Percentiles rank a stretch among this genome's conserved stretches.
Conservation (phyloP, 2,888 invertebrate genomes). For the Hirtodrosophila trivittata region DNA sequence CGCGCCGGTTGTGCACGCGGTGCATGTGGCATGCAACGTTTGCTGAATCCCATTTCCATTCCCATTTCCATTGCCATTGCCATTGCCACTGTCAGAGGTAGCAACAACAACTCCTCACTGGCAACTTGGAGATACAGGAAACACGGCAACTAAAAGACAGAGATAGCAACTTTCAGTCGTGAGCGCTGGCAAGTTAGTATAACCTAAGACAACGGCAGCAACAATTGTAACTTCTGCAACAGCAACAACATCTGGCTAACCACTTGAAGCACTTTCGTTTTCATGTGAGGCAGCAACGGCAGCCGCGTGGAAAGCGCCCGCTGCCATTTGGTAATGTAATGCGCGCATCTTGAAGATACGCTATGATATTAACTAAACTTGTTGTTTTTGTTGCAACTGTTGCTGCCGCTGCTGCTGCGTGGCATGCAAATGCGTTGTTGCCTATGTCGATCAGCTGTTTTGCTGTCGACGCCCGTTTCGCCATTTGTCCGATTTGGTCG, state of each 20-base stretch:
- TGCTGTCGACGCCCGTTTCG: conserved; percentile 47
- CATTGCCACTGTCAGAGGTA: conserved; percentile 26
- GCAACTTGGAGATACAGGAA: conserved; percentile 74
- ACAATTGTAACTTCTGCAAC: conserved; percentile 52
- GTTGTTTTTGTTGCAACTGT: conserved; percentile 7
- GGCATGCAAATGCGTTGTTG: conserved; percentile 56
- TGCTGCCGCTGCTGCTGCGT: conserved; percentile 25
- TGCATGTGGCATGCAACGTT: conserved; percentile 64
- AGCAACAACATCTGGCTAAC: conserved; percentile 61
- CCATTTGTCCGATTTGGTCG: conserved; percentile 66
- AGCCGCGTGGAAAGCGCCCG: conserved; percentile 71
- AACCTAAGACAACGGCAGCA: conserved; percentile 24
- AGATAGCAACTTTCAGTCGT: conserved; percentile 54
- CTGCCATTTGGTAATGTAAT: conserved; percentile 66
- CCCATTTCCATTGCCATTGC: conserved; percentile 48
- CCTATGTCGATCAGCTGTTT: conserved; percentile 73
- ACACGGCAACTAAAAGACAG: conserved; percentile 47
- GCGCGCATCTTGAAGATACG: conserved; percentile 72
- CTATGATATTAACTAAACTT: conserved; percentile 36
- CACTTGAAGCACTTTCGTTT: conserved; percentile 82
- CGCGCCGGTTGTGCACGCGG: conserved; percentile 52
- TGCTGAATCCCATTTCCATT: conserved; percentile 16
- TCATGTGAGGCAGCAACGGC: conserved; percentile 72
- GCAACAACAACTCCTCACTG: conserved; percentile 19
- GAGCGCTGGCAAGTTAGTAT: conserved; percentile 51